Conservation (phyloP, 2,888 invertebrate genomes). For the Drosophila neotestacea region DNA sequence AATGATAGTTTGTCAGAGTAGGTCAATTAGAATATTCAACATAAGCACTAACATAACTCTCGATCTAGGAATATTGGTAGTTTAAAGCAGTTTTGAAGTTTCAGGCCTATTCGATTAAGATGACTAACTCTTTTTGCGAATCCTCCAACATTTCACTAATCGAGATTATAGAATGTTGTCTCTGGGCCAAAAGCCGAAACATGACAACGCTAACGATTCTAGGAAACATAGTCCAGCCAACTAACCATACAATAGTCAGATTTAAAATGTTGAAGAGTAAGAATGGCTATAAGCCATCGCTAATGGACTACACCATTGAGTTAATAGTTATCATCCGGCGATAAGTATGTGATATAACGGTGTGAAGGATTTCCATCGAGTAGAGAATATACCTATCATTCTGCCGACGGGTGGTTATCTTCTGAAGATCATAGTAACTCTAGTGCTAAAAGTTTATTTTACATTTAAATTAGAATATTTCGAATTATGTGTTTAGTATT, state of each 20-base stretch:
- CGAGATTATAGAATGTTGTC: background rate
- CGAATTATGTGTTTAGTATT: too few species aligned
- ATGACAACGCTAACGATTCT: background rate
- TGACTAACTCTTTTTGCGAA: background rate
- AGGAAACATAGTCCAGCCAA: background rate
- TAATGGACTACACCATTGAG: too few species aligned
- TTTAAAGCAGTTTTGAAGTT: background rate
- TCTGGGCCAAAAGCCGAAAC: background rate
- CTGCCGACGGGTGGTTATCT: too few species aligned
- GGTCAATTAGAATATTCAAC: background rate
- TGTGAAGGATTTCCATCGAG: too few species aligned
- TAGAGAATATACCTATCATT: too few species aligned
- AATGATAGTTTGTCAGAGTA: background rate
- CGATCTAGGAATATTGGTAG: too few species aligned
- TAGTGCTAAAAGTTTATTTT: too few species aligned
- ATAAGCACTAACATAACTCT: background rate
- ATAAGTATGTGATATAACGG: too few species aligned
- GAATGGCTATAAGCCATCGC: background rate
- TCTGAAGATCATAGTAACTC: too few species aligned
- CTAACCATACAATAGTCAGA: background rate
- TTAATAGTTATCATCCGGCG: too few species aligned
- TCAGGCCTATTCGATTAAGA: background rate
- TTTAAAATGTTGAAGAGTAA: background rate
- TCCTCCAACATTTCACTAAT: background rate
- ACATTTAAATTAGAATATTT: too few species aligned